Percentiles rank a stretch among this genome's conserved stretches.
Evolutionary conservation across 2,113 vertebrate species (phyloP).

Genomic region (Amphiprion ocellaris): DNA sequence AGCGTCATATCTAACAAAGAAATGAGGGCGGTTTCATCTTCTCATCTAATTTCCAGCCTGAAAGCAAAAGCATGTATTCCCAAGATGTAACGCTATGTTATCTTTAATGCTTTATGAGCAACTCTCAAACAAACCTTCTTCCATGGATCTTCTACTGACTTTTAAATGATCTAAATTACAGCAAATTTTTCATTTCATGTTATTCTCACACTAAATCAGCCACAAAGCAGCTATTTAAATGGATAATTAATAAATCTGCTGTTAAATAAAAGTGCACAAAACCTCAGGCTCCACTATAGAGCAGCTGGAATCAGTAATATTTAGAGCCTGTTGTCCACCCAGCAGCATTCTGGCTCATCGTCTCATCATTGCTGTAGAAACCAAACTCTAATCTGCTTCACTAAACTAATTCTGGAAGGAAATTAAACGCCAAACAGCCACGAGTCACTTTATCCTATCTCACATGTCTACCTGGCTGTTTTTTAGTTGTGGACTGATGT

Average conservation of each 20-base stretch:
- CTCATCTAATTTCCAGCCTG: not conserved
- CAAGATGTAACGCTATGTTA: not conserved
- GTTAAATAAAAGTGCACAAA: not conserved
- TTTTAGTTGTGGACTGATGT: constrained; percentile 27
- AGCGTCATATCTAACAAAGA: no score
- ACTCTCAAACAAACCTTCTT: no score
- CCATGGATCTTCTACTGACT: not conserved
- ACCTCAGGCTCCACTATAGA: not conserved
- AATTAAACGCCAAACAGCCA: constrained; percentile 20
- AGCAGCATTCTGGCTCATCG: constrained; percentile 1
- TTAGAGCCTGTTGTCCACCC: no score
- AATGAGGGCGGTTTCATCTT: not conserved
- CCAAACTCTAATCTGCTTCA: constrained; percentile 32
- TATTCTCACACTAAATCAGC: no score
- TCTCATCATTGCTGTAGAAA: constrained; percentile 12
- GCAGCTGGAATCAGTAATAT: constrained; percentile 2
- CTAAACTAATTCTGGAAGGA: constrained; percentile 16
- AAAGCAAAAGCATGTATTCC: not conserved
- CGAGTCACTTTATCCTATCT: constrained; percentile 35
- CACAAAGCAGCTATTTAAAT: not conserved
- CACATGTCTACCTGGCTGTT: constrained; percentile 24
- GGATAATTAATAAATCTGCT: not conserved
- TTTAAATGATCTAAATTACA: not conserved
- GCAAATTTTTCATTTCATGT: not conserved
- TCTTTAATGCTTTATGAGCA: not conserved